Evolutionary conservation across 1,140 invertebrate species (phyloP).

Genomic region (Gryon sp.): DNA sequence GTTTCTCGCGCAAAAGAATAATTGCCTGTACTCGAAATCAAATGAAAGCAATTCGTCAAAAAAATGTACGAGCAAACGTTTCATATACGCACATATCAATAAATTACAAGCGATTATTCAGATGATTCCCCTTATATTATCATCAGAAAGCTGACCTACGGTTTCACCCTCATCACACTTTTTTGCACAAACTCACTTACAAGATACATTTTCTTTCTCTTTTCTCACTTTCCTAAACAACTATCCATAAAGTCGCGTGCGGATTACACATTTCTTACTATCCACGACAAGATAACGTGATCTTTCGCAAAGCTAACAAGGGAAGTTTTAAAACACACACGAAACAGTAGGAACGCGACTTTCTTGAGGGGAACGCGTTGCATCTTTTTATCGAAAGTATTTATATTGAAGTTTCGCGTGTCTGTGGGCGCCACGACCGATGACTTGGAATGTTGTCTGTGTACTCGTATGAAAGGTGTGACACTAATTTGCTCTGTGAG

Average conservation of each 20-base stretch:
- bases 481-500: constrained; percentile 21
- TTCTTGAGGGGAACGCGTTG: constrained; percentile 30
- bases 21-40: constrained; percentile 6
- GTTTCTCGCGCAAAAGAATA: constrained; percentile 1
- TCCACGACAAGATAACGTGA: constrained; percentile 41
- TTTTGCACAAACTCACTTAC: too few species aligned
- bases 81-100: constrained; percentile 36
- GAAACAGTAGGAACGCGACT: constrained; percentile 43
- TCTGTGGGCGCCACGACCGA: background rate
- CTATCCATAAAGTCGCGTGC: constrained; percentile 56
- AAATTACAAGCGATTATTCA: constrained; percentile 44
- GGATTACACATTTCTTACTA: constrained; percentile 38
- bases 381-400: constrained; percentile 27
- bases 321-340: constrained; percentile 37
- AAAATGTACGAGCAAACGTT: background rate
- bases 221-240: constrained; percentile 47
- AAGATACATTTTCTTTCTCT: constrained; percentile 22
- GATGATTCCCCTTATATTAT: constrained; percentile 24
- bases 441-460: constrained; percentile 36
- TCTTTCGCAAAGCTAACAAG: constrained; percentile 46
- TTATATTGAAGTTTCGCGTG: constrained; percentile 28
- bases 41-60: constrained; percentile 15
- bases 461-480: constrained; percentile 45
- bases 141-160: constrained; percentile 46
- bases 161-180: constrained; percentile 35